These are phyloP conservation scores for Lates japonicus DNA, from an alignment of 2,797 vertebrate species.

Conservation along the genomic window DNA sequence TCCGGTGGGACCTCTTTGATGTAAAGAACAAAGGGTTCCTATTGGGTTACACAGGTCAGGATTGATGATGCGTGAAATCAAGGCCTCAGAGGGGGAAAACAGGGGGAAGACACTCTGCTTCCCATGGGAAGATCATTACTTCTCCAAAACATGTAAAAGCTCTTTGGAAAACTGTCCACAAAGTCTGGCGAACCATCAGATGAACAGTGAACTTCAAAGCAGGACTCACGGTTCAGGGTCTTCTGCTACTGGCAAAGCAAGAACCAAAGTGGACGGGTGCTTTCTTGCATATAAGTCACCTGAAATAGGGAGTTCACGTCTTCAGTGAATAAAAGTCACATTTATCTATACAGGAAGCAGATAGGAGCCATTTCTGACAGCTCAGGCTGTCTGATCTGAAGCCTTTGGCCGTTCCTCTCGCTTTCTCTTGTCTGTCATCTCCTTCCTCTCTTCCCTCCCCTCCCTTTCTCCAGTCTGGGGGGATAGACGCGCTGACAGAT, in stretches of 20 bases:
- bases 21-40: constrained; percentile 73
- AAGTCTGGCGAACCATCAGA: neutral
- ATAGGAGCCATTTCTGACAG: constrained; percentile 40
- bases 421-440: constrained; percentile 59
- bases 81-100: constrained; percentile 38
- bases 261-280: neutral
- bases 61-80: constrained; percentile 76
- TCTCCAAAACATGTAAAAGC: constrained; percentile 19
- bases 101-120: constrained; percentile 42
- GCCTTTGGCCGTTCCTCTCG: constrained; percentile 55
- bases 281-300: constrained; percentile 12
- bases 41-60: constrained; percentile 75
- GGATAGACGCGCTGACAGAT: constrained; percentile 74
- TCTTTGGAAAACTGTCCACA: constrained; percentile 17
- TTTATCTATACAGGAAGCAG: constrained; percentile 44
- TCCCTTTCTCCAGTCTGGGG: constrained; percentile 41
- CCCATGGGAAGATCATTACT: constrained; percentile 28
- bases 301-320: constrained; percentile 6
- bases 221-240: constrained; percentile 4
- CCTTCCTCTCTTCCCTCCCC: constrained; percentile 45
- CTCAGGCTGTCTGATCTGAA: constrained; percentile 25
- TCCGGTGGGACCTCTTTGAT: constrained; percentile 71
- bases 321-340: constrained; percentile 10
- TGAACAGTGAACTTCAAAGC: constrained; percentile 44
- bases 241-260: constrained; percentile 8